These are phyloP conservation scores for Strigamia transsilvanica DNA, from an alignment of 2,888 invertebrate genomes.

Conservation along the genomic window DNA sequence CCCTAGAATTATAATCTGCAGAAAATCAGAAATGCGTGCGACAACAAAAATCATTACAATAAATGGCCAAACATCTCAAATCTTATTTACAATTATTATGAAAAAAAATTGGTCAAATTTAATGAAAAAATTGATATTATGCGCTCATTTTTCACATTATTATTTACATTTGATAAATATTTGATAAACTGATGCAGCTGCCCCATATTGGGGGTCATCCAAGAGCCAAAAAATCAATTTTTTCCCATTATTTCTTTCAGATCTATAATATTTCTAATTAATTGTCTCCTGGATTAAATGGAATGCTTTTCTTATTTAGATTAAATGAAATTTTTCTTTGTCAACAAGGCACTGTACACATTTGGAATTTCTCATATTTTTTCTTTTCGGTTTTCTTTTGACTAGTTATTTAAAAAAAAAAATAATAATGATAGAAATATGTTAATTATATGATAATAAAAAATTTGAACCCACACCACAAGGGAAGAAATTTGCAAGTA, in stretches of 20 bases:
- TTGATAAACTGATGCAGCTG: not conserved
- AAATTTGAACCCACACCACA: not conserved
- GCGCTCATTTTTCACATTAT: not conserved
- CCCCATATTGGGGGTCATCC: not conserved
- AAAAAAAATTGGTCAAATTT: not conserved
- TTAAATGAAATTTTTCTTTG: not conserved
- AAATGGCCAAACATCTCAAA: too few relatives aligned
- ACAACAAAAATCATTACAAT: slow-evolving; percentile 5
- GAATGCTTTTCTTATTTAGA: not conserved
- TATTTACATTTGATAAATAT: not conserved
- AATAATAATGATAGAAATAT: not conserved
- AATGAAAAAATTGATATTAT: not conserved
- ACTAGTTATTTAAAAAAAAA: slow-evolving; percentile 1
- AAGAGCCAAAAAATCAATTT: not conserved
- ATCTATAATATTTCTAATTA: not conserved
- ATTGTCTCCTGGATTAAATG: not conserved
- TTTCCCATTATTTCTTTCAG: not conserved
- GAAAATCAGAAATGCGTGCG: slow-evolving; percentile 7
- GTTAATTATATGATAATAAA: not conserved
- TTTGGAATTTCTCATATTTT: slow-evolving; percentile 1
- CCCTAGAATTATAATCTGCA: slow-evolving; percentile 32
- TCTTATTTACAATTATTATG: not conserved
- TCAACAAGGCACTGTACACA: slow-evolving; percentile 23
- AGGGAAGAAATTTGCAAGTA: not conserved
- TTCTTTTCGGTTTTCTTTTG: too few relatives aligned